These are phyloP conservation scores for Hemistola chrysoprasaria DNA, from an alignment of 2,888 invertebrate species.

Conservation along the genomic window DNA sequence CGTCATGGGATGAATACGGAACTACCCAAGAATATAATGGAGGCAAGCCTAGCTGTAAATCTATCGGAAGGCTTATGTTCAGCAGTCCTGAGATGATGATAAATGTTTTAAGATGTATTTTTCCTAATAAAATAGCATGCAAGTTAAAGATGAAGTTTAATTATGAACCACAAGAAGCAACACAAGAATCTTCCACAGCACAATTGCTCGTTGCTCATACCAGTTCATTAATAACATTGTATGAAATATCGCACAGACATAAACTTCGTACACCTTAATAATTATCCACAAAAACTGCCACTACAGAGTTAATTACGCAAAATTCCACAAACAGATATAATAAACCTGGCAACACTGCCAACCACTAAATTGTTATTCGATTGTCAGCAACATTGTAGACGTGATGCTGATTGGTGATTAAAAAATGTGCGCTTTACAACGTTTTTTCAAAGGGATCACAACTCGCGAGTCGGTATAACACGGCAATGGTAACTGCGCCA, in stretches of 20 bases:
- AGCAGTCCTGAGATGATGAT: too few relatives aligned
- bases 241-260: constrained; percentile 51
- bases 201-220: constrained; percentile 45
- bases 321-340: constrained; percentile 67
- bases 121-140: too few relatives aligned
- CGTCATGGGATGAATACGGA: too few relatives aligned
- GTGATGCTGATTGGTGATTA: constrained; percentile 32
- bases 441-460: constrained; percentile 9
- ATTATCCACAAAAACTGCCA: constrained; percentile 69
- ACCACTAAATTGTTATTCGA: constrained; percentile 44
- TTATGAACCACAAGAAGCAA: constrained; percentile 9
- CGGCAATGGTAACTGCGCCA: constrained; percentile 14
- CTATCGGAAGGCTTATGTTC: too few relatives aligned
- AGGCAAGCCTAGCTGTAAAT: too few relatives aligned
- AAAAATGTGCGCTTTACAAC: constrained; percentile 26
- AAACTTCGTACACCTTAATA: constrained; percentile 53
- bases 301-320: constrained; percentile 71
- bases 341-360: constrained; percentile 41
- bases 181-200: constrained; percentile 31
- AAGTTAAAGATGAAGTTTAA: neutral
- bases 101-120: too few relatives aligned
- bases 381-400: constrained; percentile 55
- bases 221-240: constrained; percentile 63
- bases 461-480: neutral
- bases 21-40: too few relatives aligned